phyloP scores from a whole-genome alignment of 2,797 vertebrate genomes.

The Eupleurogrammus muticus region DNA sequence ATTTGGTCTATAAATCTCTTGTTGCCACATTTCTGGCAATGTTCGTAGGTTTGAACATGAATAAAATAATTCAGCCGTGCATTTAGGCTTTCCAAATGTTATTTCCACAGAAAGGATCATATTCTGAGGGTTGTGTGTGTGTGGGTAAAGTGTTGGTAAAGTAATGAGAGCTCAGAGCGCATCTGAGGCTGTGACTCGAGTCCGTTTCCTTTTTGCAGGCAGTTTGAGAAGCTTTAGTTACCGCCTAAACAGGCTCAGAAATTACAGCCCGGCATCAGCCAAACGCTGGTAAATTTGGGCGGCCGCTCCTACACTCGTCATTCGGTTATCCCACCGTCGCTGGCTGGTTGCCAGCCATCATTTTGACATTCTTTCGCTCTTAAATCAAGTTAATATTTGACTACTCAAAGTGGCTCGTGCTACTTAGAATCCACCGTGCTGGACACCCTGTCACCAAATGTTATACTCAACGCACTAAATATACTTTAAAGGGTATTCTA shows the following conservation, averaged over 20 bases:
- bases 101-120: too few relatives aligned
- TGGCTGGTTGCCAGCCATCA: constrained; percentile 8
- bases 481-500: background rate
- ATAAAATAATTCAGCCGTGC: too few relatives aligned
- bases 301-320: constrained; percentile 31
- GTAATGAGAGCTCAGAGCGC: too few relatives aligned
- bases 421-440: constrained; percentile 10
- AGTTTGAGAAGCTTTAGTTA: constrained; percentile 54
- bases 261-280: constrained; percentile 29
- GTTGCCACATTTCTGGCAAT: too few relatives aligned
- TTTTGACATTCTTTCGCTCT: constrained; percentile 5
- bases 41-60: too few relatives aligned
- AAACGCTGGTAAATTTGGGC: constrained; percentile 40
- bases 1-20: too few relatives aligned
- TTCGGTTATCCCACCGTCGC: constrained; percentile 17
- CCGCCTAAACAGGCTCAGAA: constrained; percentile 47
- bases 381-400: constrained; percentile 25
- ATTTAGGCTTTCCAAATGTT: too few relatives aligned
- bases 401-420: background rate
- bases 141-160: too few relatives aligned
- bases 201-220: constrained; percentile 8
- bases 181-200: too few relatives aligned
- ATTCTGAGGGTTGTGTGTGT: too few relatives aligned
- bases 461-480: constrained; percentile 9
- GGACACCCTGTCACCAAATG: background rate